Evolutionary conservation across 2,113 vertebrate genomes (phyloP), one percentile per base, ranked within the genome.

Genomic region (Ancistrus triradiatus): DNA sequence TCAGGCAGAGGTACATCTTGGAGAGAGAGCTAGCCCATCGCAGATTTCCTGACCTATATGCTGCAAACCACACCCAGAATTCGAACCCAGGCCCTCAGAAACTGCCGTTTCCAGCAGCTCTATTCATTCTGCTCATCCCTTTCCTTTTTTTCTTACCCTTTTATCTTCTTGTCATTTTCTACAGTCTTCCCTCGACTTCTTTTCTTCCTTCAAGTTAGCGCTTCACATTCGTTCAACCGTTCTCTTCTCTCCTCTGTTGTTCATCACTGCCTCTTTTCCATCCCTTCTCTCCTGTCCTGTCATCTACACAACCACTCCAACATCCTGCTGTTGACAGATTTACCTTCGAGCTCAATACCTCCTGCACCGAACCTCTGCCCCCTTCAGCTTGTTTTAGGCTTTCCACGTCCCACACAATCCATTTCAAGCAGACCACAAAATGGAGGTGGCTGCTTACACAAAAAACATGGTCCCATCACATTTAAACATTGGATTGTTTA

Each of bases 401-500:
- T 59, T 48, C 47, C 25, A 44, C 37, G 11, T 2, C 59, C 65
- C 22, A 63, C 65, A n/a, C 59, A 6, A n/a, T 17, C 15, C 18
- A 18, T 22, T 50, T 63, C 13, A 15, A 46, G 18, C 50, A 25
- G 21, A 62, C 59, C 52, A 21, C 70, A 60, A 15, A 24, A 56
- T 42, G 52, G 31, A 63, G 53, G 38, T 40, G 47, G 21, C 15
- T 25, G n/a, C 46, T 59, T 24, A 44, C 43, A 42, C 62, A 13
- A 44, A 55, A 55, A 24, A 11, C 21, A 50, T 21, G 9, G n/a
- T 24, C 38, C 13, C 40, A 13, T 48, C n/a, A n/a, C n/a, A n/a
- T n/a, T n/a, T n/a, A n/a, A 42, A 42, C 51, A 43, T 53, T 58
- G 57, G 24, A 8, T 10, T 38, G 47, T 49, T 73, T 73, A 69